A percentile compares a stretch with the other conserved stretches of the same genome.
These are phyloP conservation scores for Pseudorectes ferrugineus DNA, from an alignment of 2,113 vertebrate genomes.

Conservation along the genomic window DNA sequence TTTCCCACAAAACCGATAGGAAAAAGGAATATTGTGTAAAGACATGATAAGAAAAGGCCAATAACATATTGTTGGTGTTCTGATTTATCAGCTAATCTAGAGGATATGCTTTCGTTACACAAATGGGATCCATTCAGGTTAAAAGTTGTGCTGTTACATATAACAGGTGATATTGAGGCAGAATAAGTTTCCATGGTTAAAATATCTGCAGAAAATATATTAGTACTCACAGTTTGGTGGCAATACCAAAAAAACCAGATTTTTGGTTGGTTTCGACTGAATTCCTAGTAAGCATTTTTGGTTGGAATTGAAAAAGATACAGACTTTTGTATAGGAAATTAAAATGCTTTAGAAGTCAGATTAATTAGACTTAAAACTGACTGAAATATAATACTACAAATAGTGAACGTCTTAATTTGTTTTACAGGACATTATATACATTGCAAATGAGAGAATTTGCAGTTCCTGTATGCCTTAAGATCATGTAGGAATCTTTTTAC, in stretches of 20 bases:
- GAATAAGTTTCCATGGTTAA: slow-evolving; percentile 76
- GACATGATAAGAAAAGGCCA: slow-evolving; percentile 90
- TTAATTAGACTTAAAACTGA: neutral
- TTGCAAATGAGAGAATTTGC: neutral
- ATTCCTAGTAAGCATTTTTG: neutral
- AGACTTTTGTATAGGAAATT: neutral
- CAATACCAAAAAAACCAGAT: neutral
- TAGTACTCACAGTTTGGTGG: neutral
- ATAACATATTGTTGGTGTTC: slow-evolving; percentile 84
- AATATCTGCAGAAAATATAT: neutral
- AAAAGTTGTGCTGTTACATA: slow-evolving; percentile 72
- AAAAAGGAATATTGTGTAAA: slow-evolving; percentile 94
- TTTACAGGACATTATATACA: neutral
- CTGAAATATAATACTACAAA: neutral
- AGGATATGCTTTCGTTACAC: slow-evolving; percentile 65
- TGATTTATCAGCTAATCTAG: slow-evolving; percentile 59
- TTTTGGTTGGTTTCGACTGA: neutral
- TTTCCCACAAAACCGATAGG: slow-evolving; percentile 96
- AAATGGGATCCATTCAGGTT: slow-evolving; percentile 69
- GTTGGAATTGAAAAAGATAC: neutral
- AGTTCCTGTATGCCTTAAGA: slow-evolving; percentile 14
- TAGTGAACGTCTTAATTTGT: neutral
- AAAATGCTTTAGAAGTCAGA: neutral
- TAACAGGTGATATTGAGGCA: slow-evolving; percentile 61
- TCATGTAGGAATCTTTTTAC: slow-evolving; percentile 23